Base-by-base conservation (phyloP, 2,113 vertebrate species). In the Propithecus coquereli region DNA sequence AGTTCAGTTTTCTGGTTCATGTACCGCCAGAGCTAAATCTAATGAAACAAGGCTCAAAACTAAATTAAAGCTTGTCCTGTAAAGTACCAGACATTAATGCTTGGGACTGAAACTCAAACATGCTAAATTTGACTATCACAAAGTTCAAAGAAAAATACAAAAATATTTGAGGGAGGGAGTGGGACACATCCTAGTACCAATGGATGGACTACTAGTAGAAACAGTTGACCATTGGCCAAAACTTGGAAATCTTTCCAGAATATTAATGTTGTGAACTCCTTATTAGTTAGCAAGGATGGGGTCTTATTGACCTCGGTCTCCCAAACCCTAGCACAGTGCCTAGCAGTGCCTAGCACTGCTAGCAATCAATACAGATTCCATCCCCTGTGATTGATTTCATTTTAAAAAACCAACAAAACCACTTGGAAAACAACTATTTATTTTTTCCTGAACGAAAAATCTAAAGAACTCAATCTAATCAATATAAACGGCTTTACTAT, bases 41-140 rank as follows among this genome's bases (percentile, higher is more conserved):
- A 87, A 92, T 34, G 20, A 91, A 90, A 90, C 54, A 82, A 89
- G 34, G 74, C 37, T 94, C 40, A 66, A 95, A 97, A 77, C 12
- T 32, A 92, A 97, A 95, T 90, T 73, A 79, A 25, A 92, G 1
- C 17, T 25, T 43, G 22, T 52, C 40, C 16, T 73, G n/a, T 25
- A 84, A 83, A 61, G 43, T 12, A 95, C 43, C 65, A 91, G 54
- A 94, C 85, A 94, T 47, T 47, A 66, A 89, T 77, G n/a, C 47
- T 52, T 81, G 54, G 32, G 4, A 65, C 59, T 59, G 18, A 97
- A 93, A 88, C 40, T 17, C n/a, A 90, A 87, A n/a, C n/a, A 80
- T 27, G 30, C 47, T 76, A 50, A 90, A 95, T 85, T 14, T 85
- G 40, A 77, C 37, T 52, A 25, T 63, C 63, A 65, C 1, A 37